Percentiles rank a stretch among this genome's conserved stretches.
These are phyloP conservation scores for Crotalus viridis DNA, from an alignment of 2,113 vertebrate species.

Conservation along the genomic window DNA sequence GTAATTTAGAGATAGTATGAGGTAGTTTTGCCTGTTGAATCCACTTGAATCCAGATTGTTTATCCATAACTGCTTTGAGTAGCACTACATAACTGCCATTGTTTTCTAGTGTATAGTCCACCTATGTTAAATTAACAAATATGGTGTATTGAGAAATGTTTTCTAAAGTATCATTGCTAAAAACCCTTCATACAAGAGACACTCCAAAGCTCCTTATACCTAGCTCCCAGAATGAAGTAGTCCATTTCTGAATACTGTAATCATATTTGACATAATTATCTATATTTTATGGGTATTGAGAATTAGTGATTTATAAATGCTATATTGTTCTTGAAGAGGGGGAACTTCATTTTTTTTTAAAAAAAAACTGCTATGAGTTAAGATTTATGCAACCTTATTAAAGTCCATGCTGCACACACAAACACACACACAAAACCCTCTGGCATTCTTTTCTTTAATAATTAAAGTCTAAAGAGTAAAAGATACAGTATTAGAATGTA, in stretches of 20 bases:
- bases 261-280: not conserved
- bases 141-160: constrained; percentile 14
- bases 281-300: not conserved
- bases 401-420: not conserved
- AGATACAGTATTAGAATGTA: not conserved
- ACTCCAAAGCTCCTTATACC: not conserved
- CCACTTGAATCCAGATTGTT: not conserved
- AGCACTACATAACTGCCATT: constrained; percentile 32
- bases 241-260: constrained; percentile 5
- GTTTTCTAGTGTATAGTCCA: not conserved
- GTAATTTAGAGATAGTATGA: not conserved
- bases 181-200: constrained; percentile 17
- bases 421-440: not conserved
- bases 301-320: not conserved
- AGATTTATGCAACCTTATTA: not conserved
- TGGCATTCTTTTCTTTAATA: not conserved
- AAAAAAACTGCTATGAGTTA: not conserved
- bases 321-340: not conserved
- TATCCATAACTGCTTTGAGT: constrained; percentile 11
- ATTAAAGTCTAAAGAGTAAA: not conserved
- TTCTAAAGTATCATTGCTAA: constrained; percentile 34
- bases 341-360: not conserved
- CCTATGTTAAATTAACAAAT: constrained; percentile 2
- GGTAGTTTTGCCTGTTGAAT: not conserved
- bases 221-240: constrained; percentile 31